Base-by-base conservation (phyloP, 1,140 invertebrate genomes). In the Marisa cornuarietis region DNA sequence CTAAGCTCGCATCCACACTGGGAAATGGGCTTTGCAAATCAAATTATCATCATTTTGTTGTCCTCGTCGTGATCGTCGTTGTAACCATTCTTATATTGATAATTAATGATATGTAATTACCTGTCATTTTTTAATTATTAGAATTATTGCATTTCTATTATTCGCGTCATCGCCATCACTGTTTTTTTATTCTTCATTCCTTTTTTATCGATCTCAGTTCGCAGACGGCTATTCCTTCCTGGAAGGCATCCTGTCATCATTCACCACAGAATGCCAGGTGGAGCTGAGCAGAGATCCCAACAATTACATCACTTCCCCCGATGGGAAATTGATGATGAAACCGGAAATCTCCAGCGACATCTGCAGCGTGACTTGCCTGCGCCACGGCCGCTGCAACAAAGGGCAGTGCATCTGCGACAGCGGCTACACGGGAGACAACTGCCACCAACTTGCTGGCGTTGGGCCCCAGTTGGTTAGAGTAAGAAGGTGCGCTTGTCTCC, bases 391-490 rank as follows among this genome's bases (percentile, higher is more conserved):
- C 42, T 79, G 78, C 63, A 54, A 42, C 24, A 79, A 52, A 73
- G 78, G 78, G n/a, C 24, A 20, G 52, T 79, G 78, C 62, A n/a
- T 73, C 3, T 79, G 77, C 52, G n/a, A 79, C 14, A 16, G 0
- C 26, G 69, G 77, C 13, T 79, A 71, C 52, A 61, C 31, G 62
- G 78, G 78, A 63, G 78, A 79, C 26, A 79, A 71, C 58, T 79
- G 78, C 63, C n/a, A 63, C 31, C n/a, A 73, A 1, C 20, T 49
- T 16, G 61, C 8, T 49, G 78, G 78, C 11, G 62, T 62, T 51
- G 78, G 78, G 24, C 78, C 78, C 0, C 52, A 74, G 9, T 13
- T 73, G 42, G 18, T 6, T 7, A 31, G 49, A n/a, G 18, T 73
- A 54, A 20, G 58, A 26, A 22, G 71, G 71, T 73, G 49, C 24